Base-by-base conservation (phyloP, 2,113 vertebrate genomes). In the Xiphias gladius region DNA sequence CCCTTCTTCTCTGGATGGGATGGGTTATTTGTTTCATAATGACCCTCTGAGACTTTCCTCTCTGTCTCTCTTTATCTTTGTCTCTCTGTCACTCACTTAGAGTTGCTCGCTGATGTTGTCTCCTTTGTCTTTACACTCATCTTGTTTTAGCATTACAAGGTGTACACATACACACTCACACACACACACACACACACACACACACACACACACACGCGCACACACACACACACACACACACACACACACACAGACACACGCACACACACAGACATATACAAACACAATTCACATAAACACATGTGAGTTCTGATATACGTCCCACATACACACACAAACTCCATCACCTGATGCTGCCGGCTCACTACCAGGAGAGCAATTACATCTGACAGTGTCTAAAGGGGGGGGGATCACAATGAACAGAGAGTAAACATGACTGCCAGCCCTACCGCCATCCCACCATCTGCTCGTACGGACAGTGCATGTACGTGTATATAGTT, bases 11-110 rank as follows among this genome's bases (percentile, higher is more conserved):
- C 17, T n/a, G 8, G 54, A 81, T 65, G 43, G n/a, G 62, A 64
- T 55, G 69, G 52, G 52, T 59, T 68, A 73, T 84, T 80, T 84
- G 69, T 79, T 82, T 70, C 61, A 78, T 66, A 75, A 80, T 86
- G 61, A 68, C 37, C 73, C 66, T 77, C 20, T 39, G 84, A 83
- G 65, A 69, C 48, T 61, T 76, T 84, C 35, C 39, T 41, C 85
- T 71, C 35, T 22, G 14, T 77, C 35, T 76, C 61, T 64, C 37
- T 81, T 58, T 43, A 28, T 54, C 62, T 69, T 81, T 73, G 9
- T 76, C 22, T 64, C 71, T 28, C 55, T 48, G 41, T 77, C 74
- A 75, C 39, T 76, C 64, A 85, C 11, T 16, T 48, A 46, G 58
- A 26, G 48, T 7, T 9, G 61, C 14, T 35, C 2, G 2, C 69